phyloP scores from a whole-genome alignment of 2,888 invertebrate genomes.

The Tinea pellionella region DNA sequence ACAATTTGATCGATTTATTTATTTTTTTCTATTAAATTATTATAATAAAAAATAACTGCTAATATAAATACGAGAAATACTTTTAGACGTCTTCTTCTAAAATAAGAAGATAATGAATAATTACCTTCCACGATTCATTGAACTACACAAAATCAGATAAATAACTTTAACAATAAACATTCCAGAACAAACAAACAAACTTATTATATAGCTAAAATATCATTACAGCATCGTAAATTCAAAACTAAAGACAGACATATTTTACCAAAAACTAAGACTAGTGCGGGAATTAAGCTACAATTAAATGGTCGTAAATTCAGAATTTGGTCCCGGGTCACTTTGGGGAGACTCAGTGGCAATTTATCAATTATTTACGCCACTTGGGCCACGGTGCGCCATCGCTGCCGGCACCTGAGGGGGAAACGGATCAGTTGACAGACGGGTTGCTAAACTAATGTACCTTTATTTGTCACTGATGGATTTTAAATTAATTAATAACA shows the following conservation, averaged over 20 bases:
- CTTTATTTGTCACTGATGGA: conserved; percentile 8
- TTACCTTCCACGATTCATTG: too few species aligned
- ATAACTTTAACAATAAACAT: neutral
- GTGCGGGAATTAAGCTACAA: conserved; percentile 64
- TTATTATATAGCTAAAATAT: neutral
- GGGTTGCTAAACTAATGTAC: conserved; percentile 2
- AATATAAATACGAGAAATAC: too few species aligned
- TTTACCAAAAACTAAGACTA: conserved; percentile 49
- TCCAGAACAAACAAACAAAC: neutral
- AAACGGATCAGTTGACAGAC: neutral
- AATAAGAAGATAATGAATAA: too few species aligned
- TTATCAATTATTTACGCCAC: conserved; percentile 70
- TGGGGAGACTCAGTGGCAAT: conserved; percentile 59
- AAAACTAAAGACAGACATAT: conserved; percentile 26
- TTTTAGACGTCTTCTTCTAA: too few species aligned
- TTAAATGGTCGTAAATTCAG: conserved; percentile 65
- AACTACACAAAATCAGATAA: too few species aligned
- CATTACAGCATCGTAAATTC: neutral
- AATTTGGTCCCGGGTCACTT: conserved; percentile 56
- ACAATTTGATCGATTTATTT: too few species aligned
- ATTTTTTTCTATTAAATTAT: too few species aligned
- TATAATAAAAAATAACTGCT: too few species aligned
- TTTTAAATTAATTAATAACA: conserved; percentile 2
- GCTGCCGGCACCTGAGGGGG: conserved; percentile 23
- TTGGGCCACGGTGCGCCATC: conserved; percentile 40